Evolutionary conservation across 2,113 vertebrate genomes (phyloP).

Genomic region (Etheostoma spectabile): DNA sequence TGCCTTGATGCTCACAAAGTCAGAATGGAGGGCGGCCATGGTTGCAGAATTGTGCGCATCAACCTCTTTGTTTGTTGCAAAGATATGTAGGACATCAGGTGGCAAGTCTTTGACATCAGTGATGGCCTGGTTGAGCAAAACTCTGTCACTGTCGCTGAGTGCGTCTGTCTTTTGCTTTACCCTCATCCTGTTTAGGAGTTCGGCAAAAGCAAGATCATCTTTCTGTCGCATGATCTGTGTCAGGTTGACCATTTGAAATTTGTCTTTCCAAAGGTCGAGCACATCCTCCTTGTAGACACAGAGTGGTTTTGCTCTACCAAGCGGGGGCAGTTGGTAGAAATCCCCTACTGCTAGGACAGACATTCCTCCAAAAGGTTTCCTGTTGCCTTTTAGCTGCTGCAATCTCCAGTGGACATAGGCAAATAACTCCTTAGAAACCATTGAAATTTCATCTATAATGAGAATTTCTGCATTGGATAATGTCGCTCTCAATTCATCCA

Average conservation of each 20-base stretch:
- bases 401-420: conserved; percentile 4
- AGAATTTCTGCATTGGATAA: background rate
- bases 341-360: background rate
- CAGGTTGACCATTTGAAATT: too few species aligned
- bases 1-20: background rate
- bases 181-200: too few species aligned
- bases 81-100: background rate
- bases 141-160: background rate
- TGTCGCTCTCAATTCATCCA: background rate
- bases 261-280: too few species aligned
- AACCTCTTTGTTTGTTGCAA: background rate
- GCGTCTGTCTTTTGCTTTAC: background rate
- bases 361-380: too few species aligned
- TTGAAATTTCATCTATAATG: background rate
- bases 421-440: conserved; percentile 12
- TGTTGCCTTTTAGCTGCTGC: background rate
- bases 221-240: too few species aligned
- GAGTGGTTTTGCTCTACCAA: too few species aligned
- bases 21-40: background rate
- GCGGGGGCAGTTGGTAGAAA: background rate
- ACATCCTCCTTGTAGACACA: too few species aligned
- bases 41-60: background rate
- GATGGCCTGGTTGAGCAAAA: background rate
- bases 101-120: background rate
- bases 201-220: too few species aligned